phyloP scores from a whole-genome alignment of 2,888 invertebrate genomes.

The Torymus texanus region DNA sequence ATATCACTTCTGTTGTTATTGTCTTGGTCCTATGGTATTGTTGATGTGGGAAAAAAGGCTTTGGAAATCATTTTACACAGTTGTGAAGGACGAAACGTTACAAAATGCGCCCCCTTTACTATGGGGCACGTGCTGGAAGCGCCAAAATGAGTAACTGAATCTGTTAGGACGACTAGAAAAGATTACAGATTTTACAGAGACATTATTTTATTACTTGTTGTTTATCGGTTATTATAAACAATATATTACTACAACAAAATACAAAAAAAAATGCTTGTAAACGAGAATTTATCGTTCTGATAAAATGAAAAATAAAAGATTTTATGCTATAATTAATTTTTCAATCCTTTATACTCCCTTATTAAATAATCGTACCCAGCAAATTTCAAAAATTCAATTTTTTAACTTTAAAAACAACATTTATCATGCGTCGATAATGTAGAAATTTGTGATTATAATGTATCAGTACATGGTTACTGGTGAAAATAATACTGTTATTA shows the following conservation, averaged over 20 bases:
- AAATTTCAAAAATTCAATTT: neutral
- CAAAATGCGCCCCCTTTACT: neutral
- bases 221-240: slow-evolving; percentile 52
- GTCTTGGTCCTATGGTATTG: slow-evolving; percentile 42
- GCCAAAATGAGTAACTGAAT: slow-evolving; percentile 41
- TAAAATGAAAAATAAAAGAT: slow-evolving; percentile 49
- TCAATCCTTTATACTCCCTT: neutral
- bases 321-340: slow-evolving; percentile 41
- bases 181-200: slow-evolving; percentile 54
- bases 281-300: slow-evolving; percentile 53
- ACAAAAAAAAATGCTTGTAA: slow-evolving; percentile 48
- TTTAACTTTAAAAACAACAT: neutral
- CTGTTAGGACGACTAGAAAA: slow-evolving; percentile 47
- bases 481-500: too few species aligned
- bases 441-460: too few species aligned
- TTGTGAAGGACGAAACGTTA: slow-evolving; percentile 26
- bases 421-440: too few species aligned
- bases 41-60: slow-evolving; percentile 30
- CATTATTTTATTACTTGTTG: slow-evolving; percentile 57
- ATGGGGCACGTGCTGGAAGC: slow-evolving; percentile 16
- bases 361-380: neutral
- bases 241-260: slow-evolving; percentile 44
- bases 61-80: slow-evolving; percentile 45
- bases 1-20: slow-evolving; percentile 39
- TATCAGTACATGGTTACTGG: too few species aligned